Evolutionary conservation across 2,888 invertebrate genomes (phyloP), one percentile per base, ranked within the genome.

Genomic region (Drosophila crucigera): DNA sequence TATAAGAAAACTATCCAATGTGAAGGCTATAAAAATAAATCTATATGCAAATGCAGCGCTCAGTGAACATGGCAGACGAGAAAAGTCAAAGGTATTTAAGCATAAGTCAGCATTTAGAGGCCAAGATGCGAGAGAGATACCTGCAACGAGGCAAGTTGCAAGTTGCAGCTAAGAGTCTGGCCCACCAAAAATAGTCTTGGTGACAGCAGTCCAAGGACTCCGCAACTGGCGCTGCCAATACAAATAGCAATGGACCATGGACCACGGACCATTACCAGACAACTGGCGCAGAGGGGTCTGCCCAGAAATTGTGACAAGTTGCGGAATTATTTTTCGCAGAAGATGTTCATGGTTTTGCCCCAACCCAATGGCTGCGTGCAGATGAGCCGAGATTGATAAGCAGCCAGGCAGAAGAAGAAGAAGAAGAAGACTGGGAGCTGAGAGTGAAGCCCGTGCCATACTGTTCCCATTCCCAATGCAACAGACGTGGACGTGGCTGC

Each of bases 251-350:
- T 35, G 66, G 33, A 56, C 71, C 80, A 62, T 72, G 60, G 41
- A 41, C 41, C 41, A 41, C 22, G 16, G 47, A 30, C 79, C 68
- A 73, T 64, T 64, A 39, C n/a, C 33, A 54, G 30, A 22, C 43
- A 31, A 68, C 33, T 83, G 81, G 89, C 89, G 86, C 84, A 83
- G 82, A 86, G 87, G 89, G 78, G 89, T 89, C 83, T 86, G 62
- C 61, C 68, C 89, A 84, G 89, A 87, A 91, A 87, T 91, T 87
- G 86, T 90, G 87, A 87, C 87, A 87, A 87, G 87, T 90, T 84
- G 89, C 83, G 73, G 82, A 90, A 88, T 88, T 83, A 82, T 88
- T 88, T 88, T 88, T 90, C 88, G 86, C 83, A 90, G 88, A 88
- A 88, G 85, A 84, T 91, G 91, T 88, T 90, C 84, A 84, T 72